Evolutionary conservation across 2,113 vertebrate species (phyloP).

Genomic region (Mus musculus): DNA sequence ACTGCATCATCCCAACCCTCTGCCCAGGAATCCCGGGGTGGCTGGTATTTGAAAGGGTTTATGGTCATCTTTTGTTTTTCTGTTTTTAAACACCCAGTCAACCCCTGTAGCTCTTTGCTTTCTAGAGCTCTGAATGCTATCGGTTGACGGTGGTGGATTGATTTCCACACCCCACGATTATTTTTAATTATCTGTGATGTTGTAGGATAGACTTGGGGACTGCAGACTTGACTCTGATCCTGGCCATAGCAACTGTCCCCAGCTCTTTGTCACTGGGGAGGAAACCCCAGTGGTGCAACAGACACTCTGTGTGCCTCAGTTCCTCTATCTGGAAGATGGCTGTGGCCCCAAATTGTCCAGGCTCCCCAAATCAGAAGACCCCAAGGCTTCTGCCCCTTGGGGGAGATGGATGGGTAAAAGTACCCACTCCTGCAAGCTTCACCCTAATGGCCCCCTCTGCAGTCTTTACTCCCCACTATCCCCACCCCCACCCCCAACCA

Average conservation of each 20-base stretch:
- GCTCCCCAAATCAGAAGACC: neutral
- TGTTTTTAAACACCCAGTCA: fast-evolving
- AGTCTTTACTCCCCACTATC: neutral
- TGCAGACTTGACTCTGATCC: neutral
- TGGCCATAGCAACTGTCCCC: neutral
- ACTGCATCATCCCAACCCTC: fast-evolving
- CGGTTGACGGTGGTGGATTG: slow-evolving; percentile 39
- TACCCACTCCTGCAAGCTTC: fast-evolving
- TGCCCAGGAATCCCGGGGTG: fast-evolving
- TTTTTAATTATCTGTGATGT: slow-evolving; percentile 73
- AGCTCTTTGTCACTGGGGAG: neutral
- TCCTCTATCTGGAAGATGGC: neutral
- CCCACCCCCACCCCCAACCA: fast-evolving
- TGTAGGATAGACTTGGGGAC: neutral
- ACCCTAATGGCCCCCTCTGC: too few relatives aligned
- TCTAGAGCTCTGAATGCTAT: too few relatives aligned
- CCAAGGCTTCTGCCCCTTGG: neutral
- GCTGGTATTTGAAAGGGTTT: neutral
- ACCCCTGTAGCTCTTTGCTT: too few relatives aligned
- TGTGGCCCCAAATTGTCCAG: neutral
- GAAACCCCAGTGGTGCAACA: fast-evolving
- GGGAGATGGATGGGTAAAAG: neutral
- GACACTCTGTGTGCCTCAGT: neutral
- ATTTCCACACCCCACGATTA: slow-evolving; percentile 72
- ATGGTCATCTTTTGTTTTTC: neutral